Base-by-base conservation (phyloP, 2,888 invertebrate genomes). In the Chrysopilus asiliformis region DNA sequence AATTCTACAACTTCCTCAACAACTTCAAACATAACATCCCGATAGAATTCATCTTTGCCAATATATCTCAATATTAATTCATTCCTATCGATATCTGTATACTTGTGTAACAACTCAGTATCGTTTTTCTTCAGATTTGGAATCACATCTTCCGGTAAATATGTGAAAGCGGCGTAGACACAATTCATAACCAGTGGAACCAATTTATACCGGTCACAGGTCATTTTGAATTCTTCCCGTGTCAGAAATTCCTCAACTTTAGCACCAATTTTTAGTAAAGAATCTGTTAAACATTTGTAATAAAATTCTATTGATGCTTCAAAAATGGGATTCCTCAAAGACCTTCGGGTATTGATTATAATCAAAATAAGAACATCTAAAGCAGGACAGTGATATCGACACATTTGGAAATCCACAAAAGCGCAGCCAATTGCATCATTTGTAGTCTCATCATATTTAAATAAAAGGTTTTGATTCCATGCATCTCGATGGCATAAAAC, bases 401-500 rank as follows among this genome's bases (percentile, higher is more conserved):
- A 53, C 1, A 53, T 49, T 43, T 61, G 61, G 40, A 52, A 61
- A 40, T 61, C 61, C 1, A 61, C 55, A n/a, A 61, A 44, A 0
- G 57, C 35, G 10, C 56, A 57, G n/a, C n/a, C n/a, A n/a, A n/a
- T n/a, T n/a, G n/a, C n/a, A n/a, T 25, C 28, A 3, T 24, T 26
- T n/a, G 31, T 24, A 6, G 15, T 13, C 5, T 36, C 24, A 3
- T 43, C 43, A n/a, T 49, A 55, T 7, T 50, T 43, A 39, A 51
- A 62, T 32, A 63, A 50, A 19, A 64, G 53, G 45, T 64, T 64
- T 4, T 57, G 53, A 39, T 52, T 52, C 63, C 62, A 63, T 5
- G 55, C 44, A 44, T 64, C 63, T 2, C 58, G 52, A 47, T 64
- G 63, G 15, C 65, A 65, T 1, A 70, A 43, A 1, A 67, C 68